Evolutionary conservation across 2,113 vertebrate genomes (phyloP).

Genomic region (Thermophis baileyi): DNA sequence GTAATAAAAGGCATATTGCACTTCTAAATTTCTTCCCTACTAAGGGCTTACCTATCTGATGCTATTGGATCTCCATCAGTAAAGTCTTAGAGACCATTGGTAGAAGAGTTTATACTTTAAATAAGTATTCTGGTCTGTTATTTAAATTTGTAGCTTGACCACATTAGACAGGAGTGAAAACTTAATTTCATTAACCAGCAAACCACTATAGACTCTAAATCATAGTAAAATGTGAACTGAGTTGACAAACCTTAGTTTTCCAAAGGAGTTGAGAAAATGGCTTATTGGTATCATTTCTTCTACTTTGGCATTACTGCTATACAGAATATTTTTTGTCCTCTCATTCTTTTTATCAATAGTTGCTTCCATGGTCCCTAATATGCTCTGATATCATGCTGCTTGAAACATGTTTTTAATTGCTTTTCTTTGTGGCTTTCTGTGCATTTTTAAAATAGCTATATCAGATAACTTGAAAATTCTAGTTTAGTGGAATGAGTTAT

Average conservation of each 20-base stretch:
- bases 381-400: background rate
- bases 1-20: background rate
- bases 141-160: background rate
- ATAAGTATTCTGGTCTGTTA: background rate
- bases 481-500: background rate
- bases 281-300: background rate
- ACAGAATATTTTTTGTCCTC: background rate
- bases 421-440: background rate
- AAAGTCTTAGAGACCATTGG: background rate
- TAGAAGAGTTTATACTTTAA: background rate
- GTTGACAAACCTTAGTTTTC: background rate
- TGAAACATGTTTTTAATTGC: background rate
- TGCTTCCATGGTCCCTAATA: background rate
- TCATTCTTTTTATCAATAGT: background rate
- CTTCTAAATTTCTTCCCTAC: background rate
- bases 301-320: background rate
- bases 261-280: background rate
- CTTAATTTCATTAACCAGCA: background rate
- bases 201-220: background rate
- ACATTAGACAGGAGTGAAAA: background rate
- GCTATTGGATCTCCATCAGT: background rate
- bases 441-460: background rate
- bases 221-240: background rate
- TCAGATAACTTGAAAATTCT: background rate
- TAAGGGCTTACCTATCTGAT: background rate